Base-by-base conservation (phyloP, 2,113 vertebrate species). In the Varanus salvator region DNA sequence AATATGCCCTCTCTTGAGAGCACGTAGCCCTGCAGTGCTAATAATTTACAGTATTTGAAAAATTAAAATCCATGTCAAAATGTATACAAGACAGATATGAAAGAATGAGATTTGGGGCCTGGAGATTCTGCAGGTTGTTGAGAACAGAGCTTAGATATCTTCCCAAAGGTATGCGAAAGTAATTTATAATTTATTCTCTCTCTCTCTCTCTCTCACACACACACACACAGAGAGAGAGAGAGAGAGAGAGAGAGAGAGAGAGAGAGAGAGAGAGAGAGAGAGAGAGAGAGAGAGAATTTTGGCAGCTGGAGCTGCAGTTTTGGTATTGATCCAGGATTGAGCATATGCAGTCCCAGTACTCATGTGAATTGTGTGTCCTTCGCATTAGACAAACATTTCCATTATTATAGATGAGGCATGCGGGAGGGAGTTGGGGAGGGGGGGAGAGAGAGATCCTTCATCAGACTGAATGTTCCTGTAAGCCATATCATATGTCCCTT, bases 301-400 rank as follows among this genome's bases (percentile, higher is more conserved):
- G 52, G 52, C 69, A 78, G 19, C 23, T 0, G 64, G 38, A 60
- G 74, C 23, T 0, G 64, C 50, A 60, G 74, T 44, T 48, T 88
- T 77, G 66, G 76, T 77, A 75, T 60, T 44, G 87, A 81, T 12
- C 9, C 0, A 0, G 66, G 54, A 84, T 68, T 69, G 29, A 69
- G 48, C 27, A 1, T 54, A 2, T 29, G 38, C 14, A 0, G 0
- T n/a, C 76, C 19, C 75, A 0, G 0, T 0, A 0, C 0, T 0
- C 54, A 83, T 80, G 64, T 66, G 64, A 84, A 0, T 38, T 38
- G 15, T 21, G 52, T 25, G 27, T 25, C 1, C 7, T 2, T 27
- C 66, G 48, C 86, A 78, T 8, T 0, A 0, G 84, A 31, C n/a
- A 0, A 64, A 48, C 48, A 9, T 66, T 21, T 12, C 60, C n/a